Conservation (phyloP, 2,888 invertebrate genomes). For the Platycheirus albimanus region DNA sequence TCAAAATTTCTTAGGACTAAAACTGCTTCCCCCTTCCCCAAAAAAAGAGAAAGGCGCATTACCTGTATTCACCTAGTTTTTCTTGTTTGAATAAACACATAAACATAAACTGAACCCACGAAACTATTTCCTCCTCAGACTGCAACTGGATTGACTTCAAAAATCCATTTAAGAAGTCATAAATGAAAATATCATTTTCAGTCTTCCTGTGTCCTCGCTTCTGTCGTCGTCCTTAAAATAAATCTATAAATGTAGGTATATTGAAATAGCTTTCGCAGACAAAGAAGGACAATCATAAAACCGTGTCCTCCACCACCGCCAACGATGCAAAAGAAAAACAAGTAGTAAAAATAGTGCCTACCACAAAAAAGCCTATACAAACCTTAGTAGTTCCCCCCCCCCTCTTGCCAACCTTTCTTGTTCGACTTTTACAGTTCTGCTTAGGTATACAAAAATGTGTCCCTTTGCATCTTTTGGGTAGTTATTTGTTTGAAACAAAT, state of each 20-base stretch:
- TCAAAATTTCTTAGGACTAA: slow-evolving; percentile 15
- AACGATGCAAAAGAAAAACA: no score
- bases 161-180: slow-evolving; percentile 58
- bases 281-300: slow-evolving; percentile 56
- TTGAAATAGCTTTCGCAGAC: slow-evolving; percentile 53
- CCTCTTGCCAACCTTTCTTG: background rate
- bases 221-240: slow-evolving; percentile 47
- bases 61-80: background rate
- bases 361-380: slow-evolving; percentile 45
- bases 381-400: background rate
- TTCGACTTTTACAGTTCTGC: slow-evolving; percentile 25
- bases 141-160: slow-evolving; percentile 24
- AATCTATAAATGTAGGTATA: slow-evolving; percentile 48
- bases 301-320: slow-evolving; percentile 44
- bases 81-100: slow-evolving; percentile 5
- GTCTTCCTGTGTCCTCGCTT: slow-evolving; percentile 58
- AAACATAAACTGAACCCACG: slow-evolving; percentile 3
- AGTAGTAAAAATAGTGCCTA: slow-evolving; percentile 35
- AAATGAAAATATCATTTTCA: slow-evolving; percentile 66
- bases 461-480: slow-evolving; percentile 36
- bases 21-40: no score
- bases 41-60: background rate
- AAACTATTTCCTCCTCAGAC: slow-evolving; percentile 43
- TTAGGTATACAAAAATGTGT: slow-evolving; percentile 8
- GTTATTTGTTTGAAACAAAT: slow-evolving; percentile 26